These are phyloP conservation scores for Conomelus anceps DNA, from an alignment of 2,888 invertebrate genomes.

Conservation along the genomic window DNA sequence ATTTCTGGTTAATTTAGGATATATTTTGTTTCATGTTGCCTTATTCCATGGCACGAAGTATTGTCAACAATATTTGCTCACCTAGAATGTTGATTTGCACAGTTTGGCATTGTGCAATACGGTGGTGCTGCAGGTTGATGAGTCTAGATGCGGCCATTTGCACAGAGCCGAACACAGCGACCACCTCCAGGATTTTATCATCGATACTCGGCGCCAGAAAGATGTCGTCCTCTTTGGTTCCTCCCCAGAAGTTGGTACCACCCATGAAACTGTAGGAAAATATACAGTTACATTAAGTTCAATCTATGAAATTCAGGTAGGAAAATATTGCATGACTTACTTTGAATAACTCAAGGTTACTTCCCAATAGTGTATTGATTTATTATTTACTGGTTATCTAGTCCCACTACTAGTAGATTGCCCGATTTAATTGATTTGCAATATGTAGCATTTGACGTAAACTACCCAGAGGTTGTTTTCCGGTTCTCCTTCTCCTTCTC, in stretches of 20 bases:
- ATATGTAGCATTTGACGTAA: no score
- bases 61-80: no score
- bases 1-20: no score
- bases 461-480: no score
- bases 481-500: no score
- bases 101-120: conserved; percentile 93
- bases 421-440: no score
- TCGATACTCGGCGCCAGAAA: conserved; percentile 93
- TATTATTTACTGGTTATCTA: no score
- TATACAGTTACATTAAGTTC: background rate
- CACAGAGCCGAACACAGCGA: conserved; percentile 94
- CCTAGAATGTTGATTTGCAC: conserved; percentile 93
- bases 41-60: no score
- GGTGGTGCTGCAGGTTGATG: conserved; percentile 91
- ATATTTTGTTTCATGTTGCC: no score
- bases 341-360: no score
- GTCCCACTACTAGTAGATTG: no score
- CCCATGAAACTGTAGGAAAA: conserved; percentile 79
- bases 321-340: background rate
- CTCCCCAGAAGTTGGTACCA: conserved; percentile 98
- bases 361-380: no score
- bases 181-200: conserved; percentile 92
- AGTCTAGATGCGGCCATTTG: conserved; percentile 96
- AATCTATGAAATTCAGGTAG: background rate
- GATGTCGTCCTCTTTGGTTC: conserved; percentile 81